Conservation (phyloP, 2,888 invertebrate species). For the Leptinotarsa haldemani region DNA sequence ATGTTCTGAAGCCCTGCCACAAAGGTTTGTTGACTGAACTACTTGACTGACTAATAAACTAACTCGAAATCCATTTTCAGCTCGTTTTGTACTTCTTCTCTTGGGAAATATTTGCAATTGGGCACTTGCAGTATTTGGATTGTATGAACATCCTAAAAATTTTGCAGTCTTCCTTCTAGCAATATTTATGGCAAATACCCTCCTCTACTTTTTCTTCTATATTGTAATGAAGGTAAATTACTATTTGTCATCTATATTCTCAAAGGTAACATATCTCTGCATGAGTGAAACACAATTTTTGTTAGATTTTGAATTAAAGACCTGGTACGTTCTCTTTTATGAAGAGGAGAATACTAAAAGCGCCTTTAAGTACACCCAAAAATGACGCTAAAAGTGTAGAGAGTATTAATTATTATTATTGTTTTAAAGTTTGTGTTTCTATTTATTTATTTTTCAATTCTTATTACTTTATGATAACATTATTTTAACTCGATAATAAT, state of each 20-base stretch:
- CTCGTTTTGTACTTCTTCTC: slow-evolving; percentile 70
- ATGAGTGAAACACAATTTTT: too few relatives aligned
- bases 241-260: neutral
- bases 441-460: too few relatives aligned
- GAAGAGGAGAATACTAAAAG: too few relatives aligned
- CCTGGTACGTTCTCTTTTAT: too few relatives aligned
- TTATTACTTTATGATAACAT: too few relatives aligned
- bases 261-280: neutral
- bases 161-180: slow-evolving; percentile 84
- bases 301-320: too few relatives aligned
- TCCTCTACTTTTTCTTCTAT: slow-evolving; percentile 84
- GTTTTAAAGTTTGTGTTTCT: too few relatives aligned
- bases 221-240: slow-evolving; percentile 82
- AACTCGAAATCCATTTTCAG: slow-evolving; percentile 50
- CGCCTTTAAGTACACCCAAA: too few relatives aligned
- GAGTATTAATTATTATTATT: too few relatives aligned
- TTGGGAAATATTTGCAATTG: slow-evolving; percentile 75
- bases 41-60: slow-evolving; percentile 41
- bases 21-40: slow-evolving; percentile 51
- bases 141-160: slow-evolving; percentile 74
- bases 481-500: too few relatives aligned
- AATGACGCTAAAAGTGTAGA: too few relatives aligned
- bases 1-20: slow-evolving; percentile 66
- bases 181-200: slow-evolving; percentile 84
- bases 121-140: slow-evolving; percentile 75